phyloP scores from a whole-genome alignment of 2,797 vertebrate genomes.

The Melanotaenia trifasciata region DNA sequence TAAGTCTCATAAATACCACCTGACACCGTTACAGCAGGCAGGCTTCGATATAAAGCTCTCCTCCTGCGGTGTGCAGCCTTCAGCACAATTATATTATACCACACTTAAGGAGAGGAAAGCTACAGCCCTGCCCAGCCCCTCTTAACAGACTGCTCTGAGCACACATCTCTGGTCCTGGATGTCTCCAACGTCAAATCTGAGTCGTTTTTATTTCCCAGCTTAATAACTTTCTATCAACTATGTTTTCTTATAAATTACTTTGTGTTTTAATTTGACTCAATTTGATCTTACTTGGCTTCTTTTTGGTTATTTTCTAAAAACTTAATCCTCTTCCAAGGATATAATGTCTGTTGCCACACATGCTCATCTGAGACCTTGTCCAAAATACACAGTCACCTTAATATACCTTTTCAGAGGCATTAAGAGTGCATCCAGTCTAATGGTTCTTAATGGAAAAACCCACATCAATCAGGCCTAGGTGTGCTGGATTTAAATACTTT shows the following conservation, averaged over 20 bases:
- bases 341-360: not conserved
- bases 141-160: constrained; percentile 26
- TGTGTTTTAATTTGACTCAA: not conserved
- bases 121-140: constrained; percentile 32
- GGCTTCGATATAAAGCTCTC: constrained; percentile 65
- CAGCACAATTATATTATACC: constrained; percentile 64
- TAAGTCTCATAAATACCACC: constrained; percentile 76
- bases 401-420: constrained; percentile 7
- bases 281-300: not conserved
- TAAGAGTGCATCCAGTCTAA: constrained; percentile 17
- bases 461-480: constrained; percentile 1
- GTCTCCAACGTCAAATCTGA: constrained; percentile 9
- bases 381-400: constrained; percentile 8
- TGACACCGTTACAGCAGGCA: constrained; percentile 70
- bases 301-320: constrained; percentile 16
- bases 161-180: constrained; percentile 19
- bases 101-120: constrained; percentile 52
- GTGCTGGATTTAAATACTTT: constrained; percentile 11
- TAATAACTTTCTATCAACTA: constrained; percentile 6
- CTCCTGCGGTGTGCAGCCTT: constrained; percentile 59
- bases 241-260: constrained; percentile 24
- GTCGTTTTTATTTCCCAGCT: constrained; percentile 24
- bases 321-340: constrained; percentile 11
- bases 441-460: constrained; percentile 5
- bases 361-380: constrained; percentile 6